phyloP scores from a whole-genome alignment of 2,797 vertebrate species.

The Chrysocyon brachyurus region DNA sequence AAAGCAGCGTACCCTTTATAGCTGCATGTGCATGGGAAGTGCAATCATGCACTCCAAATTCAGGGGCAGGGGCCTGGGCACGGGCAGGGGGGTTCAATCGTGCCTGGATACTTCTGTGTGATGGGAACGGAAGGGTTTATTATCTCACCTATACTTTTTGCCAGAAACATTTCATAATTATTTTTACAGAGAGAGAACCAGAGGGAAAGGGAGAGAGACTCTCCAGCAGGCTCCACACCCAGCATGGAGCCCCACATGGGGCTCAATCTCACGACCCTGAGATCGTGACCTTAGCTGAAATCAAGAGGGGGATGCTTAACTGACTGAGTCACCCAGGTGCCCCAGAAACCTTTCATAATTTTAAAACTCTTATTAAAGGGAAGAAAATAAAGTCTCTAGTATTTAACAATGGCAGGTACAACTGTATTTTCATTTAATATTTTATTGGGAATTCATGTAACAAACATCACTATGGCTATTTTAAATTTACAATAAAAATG shows the following conservation, averaged over 20 bases:
- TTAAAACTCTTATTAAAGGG: background rate
- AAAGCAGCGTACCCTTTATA: too few relatives aligned
- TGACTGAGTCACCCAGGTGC: background rate
- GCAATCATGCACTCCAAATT: background rate
- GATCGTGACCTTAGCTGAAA: background rate
- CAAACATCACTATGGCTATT: background rate
- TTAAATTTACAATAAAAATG: background rate
- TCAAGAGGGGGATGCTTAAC: background rate
- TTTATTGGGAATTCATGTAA: background rate
- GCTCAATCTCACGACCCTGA: background rate
- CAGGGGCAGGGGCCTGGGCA: too few relatives aligned
- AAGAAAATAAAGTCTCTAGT: background rate
- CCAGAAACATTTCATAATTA: background rate
- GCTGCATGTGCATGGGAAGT: background rate
- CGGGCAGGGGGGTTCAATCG: fast-evolving
- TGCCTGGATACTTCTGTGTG: too few relatives aligned
- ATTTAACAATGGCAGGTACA: background rate
- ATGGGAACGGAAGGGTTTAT: background rate
- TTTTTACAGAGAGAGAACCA: background rate
- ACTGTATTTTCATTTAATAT: background rate
- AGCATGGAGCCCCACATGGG: background rate
- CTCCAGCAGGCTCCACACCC: background rate
- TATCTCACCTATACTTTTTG: background rate
- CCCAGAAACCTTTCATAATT: background rate
- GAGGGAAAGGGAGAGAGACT: background rate